Evolutionary conservation across 1,140 invertebrate genomes (phyloP), one percentile per base, ranked within the genome.

Genomic region (Belonocnema kinseyi): DNA sequence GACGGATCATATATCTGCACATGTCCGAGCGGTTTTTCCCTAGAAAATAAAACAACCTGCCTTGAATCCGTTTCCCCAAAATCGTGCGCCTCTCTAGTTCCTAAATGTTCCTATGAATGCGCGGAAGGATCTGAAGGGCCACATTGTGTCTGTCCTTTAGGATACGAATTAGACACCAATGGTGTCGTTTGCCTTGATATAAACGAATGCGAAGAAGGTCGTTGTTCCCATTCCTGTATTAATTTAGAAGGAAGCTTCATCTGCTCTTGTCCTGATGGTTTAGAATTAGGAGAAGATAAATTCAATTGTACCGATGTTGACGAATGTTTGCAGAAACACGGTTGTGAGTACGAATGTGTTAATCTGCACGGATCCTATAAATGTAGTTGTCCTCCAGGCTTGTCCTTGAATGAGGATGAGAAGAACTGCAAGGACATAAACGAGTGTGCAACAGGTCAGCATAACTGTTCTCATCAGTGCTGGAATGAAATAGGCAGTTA

Each of bases 101-200:
- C 77, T 2, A 80, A 87, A 10, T 93, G 92, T 76, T 90, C 91
- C 0, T 90, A 93, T 1, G 85, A 89, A 3, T 95, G 94, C 86
- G 88, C 90, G 53, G 94, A 95, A 82, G 92, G 92, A 2, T 87
- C 92, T 26, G 92, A 93, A 3, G 93, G 92, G 11, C 94, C 94
- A 77, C 89, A 88, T 13, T 95, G 95, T 83, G 61, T 91, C 6
- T 95, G 95, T 87, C 92, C 93, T 73, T 84, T 88, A 61, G 95
- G 94, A 3, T 95, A 93, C 82, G 87, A 92, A 5, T 83, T 95
- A 5, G 92, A 93, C 77, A 89, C 92, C 73, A 92, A 93, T 75
- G 93, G 93, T 50, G 90, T 93, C 53, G 93, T 93, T 77, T 95
- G 95, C 84, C 91, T 91, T 72, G 94, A 95, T 83, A 93, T 95